A percentile compares a stretch with the other conserved stretches of the same genome.
phyloP scores from a whole-genome alignment of 2,797 vertebrate species.

The Apogon talboti region DNA sequence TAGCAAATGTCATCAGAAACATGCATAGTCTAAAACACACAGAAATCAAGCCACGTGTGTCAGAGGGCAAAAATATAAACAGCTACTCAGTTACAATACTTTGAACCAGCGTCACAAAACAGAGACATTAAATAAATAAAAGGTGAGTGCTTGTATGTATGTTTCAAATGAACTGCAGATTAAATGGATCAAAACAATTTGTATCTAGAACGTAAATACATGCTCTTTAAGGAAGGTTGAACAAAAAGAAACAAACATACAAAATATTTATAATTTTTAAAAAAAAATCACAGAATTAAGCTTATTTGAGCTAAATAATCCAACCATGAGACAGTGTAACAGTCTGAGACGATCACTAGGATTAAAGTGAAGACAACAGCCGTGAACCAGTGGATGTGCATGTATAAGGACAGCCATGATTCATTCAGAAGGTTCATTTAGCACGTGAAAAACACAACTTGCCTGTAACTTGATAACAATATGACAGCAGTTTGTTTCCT shows the following conservation, averaged over 20 bases:
- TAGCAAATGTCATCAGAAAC: constrained; percentile 57
- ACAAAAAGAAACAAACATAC: neutral
- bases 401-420: constrained; percentile 24
- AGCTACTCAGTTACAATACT: constrained; percentile 48
- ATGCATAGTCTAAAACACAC: constrained; percentile 67
- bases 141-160: no score
- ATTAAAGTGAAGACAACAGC: no score
- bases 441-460: neutral
- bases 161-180: constrained; percentile 24
- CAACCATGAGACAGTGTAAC: constrained; percentile 29
- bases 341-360: constrained; percentile 10
- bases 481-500: constrained; percentile 10
- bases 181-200: constrained; percentile 11
- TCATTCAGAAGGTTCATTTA: constrained; percentile 45
- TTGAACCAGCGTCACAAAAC: constrained; percentile 54
- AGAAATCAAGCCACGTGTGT: constrained; percentile 50
- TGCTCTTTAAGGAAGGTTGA: constrained; percentile 5
- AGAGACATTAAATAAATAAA: constrained; percentile 61
- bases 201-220: constrained; percentile 12
- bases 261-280: neutral
- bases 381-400: constrained; percentile 9
- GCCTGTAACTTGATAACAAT: neutral
- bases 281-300: neutral
- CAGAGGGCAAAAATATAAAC: constrained; percentile 51
- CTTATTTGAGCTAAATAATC: no score